These are phyloP conservation scores for Drosophila equinoxialis DNA, from an alignment of 1,140 invertebrate species.

Conservation along the genomic window DNA sequence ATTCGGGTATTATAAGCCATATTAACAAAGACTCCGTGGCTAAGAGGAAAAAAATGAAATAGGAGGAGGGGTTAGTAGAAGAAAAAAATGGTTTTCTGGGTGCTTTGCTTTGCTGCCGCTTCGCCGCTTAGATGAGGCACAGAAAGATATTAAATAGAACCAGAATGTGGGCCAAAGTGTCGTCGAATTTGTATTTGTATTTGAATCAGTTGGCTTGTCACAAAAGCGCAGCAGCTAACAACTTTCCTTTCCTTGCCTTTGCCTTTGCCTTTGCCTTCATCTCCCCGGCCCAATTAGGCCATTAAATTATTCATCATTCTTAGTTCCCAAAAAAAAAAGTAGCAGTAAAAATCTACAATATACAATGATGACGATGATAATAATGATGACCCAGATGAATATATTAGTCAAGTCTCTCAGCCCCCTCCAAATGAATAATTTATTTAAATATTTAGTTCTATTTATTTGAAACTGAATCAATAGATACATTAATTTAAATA, in stretches of 20 bases:
- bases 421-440: no score
- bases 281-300: constrained; percentile 50
- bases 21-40: constrained; percentile 27
- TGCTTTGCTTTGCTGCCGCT: neutral
- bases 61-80: neutral
- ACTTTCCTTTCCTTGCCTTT: constrained; percentile 36
- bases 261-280: no score
- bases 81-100: constrained; percentile 35
- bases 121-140: constrained; percentile 1
- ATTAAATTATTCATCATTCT: constrained; percentile 57
- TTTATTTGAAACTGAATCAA: neutral
- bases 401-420: neutral
- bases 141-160: constrained; percentile 13
- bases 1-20: constrained; percentile 52
- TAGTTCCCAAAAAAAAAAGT: constrained; percentile 9
- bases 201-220: constrained; percentile 27
- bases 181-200: constrained; percentile 24
- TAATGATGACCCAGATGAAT: constrained; percentile 8
- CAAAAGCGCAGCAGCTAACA: constrained; percentile 7
- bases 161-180: constrained; percentile 46
- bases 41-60: neutral
- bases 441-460: neutral
- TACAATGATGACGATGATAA: neutral
- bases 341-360: constrained; percentile 22
- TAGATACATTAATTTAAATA: no score